Evolutionary conservation across 2,797 vertebrate genomes (phyloP).

Genomic region (Protonibea diacanthus): DNA sequence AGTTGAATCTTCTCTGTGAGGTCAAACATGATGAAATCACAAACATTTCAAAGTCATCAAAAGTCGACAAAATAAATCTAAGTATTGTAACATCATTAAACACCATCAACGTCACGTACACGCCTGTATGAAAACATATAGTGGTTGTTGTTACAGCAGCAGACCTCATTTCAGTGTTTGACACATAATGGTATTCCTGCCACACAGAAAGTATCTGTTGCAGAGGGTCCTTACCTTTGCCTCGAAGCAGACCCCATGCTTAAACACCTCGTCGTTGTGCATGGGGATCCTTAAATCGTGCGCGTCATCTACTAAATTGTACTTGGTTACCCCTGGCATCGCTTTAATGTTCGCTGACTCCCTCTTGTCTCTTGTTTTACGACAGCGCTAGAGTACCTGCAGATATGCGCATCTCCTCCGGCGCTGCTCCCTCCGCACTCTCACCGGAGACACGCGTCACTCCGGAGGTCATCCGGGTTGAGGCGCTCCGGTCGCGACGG

Average conservation of each 20-base stretch:
- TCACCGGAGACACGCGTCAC: slow-evolving; percentile 55
- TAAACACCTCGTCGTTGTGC: slow-evolving; percentile 97
- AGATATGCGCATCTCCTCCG: slow-evolving; percentile 71
- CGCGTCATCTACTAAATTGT: slow-evolving; percentile 95
- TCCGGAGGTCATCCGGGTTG: slow-evolving; percentile 70
- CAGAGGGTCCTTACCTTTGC: slow-evolving; percentile 90
- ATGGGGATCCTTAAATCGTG: slow-evolving; percentile 94
- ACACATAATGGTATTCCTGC: not conserved
- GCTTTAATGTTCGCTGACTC: slow-evolving; percentile 36
- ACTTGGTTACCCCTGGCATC: slow-evolving; percentile 95
- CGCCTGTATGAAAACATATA: not conserved
- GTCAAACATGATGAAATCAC: not conserved
- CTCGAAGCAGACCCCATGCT: slow-evolving; percentile 96
- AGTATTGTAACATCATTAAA: not conserved
- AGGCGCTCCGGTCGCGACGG: slow-evolving; percentile 29
- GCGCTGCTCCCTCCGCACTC: slow-evolving; percentile 36
- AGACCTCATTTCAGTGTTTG: not conserved
- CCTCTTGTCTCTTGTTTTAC: slow-evolving; percentile 59
- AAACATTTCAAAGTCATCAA: slow-evolving; percentile 20
- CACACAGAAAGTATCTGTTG: slow-evolving; percentile 49
- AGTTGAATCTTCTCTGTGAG: not conserved
- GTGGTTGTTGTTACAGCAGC: not conserved
- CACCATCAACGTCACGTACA: not conserved
- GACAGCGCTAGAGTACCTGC: slow-evolving; percentile 70
- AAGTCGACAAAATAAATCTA: not conserved